phyloP scores from a whole-genome alignment of 2,888 invertebrate genomes.

The Oxyteleia sp. region DNA sequence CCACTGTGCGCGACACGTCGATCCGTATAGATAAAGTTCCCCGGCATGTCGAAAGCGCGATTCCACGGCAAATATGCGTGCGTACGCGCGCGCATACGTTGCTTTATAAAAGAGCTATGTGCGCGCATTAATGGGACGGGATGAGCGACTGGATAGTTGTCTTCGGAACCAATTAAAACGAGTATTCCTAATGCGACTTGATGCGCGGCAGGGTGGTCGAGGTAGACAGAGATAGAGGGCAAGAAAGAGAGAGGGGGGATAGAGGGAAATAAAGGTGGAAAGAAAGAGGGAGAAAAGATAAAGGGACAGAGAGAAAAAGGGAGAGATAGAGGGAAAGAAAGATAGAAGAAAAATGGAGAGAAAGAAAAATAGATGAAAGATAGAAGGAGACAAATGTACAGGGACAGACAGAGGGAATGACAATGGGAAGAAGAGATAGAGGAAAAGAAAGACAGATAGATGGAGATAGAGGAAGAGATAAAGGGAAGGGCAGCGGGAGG shows the following conservation, averaged over 20 bases:
- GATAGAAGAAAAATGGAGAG: no score
- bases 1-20: slow-evolving; percentile 81
- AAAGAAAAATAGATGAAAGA: no score
- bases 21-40: slow-evolving; percentile 75
- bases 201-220: slow-evolving; percentile 30
- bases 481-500: no score
- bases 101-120: neutral
- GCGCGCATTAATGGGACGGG: neutral
- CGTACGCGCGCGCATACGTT: neutral
- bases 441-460: no score
- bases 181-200: slow-evolving; percentile 34
- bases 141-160: slow-evolving; percentile 8
- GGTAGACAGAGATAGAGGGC: neutral
- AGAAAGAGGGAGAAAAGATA: no score
- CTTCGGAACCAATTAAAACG: slow-evolving; percentile 38
- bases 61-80: slow-evolving; percentile 25
- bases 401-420: no score
- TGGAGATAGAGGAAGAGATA: no score
- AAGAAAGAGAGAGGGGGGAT: neutral
- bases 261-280: no score
- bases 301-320: no score
- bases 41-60: slow-evolving; percentile 72
- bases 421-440: no score
- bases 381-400: no score
- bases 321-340: no score